phyloP scores from a whole-genome alignment of 1,140 invertebrate species.

The Drosophila sulfurigaster region DNA sequence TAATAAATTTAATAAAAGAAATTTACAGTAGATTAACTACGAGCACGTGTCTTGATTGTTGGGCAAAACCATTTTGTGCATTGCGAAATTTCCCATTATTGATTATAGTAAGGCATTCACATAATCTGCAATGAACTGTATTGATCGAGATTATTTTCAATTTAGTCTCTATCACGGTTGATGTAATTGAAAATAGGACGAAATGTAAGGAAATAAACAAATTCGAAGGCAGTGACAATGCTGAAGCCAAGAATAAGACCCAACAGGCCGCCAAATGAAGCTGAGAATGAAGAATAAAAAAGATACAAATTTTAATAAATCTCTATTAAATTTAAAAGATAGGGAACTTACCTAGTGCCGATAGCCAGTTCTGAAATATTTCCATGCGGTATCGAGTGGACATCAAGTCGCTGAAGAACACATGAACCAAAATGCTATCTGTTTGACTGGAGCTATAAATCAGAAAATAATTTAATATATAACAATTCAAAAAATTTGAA shows the following conservation, averaged over 20 bases:
- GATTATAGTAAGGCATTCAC: background rate
- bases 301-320: background rate
- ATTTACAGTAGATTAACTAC: background rate
- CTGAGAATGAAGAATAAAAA: constrained; percentile 84
- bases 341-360: constrained; percentile 65
- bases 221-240: constrained; percentile 88
- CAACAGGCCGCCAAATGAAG: constrained; percentile 89
- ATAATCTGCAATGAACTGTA: background rate
- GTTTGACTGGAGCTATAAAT: constrained; percentile 54
- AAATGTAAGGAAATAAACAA: constrained; percentile 88
- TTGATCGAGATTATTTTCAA: background rate
- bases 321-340: background rate
- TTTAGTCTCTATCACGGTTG: constrained; percentile 66
- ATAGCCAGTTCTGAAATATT: constrained; percentile 87
- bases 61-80: too few relatives aligned
- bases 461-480: background rate
- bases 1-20: background rate
- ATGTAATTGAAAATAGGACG: constrained; percentile 85
- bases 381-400: constrained; percentile 87
- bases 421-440: constrained; percentile 87
- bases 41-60: background rate
- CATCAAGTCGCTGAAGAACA: constrained; percentile 88
- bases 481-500: too few relatives aligned
- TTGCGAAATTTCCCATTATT: background rate
- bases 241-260: constrained; percentile 89